Base-by-base conservation (phyloP, 1,140 invertebrate species). In the Drosophila neocordata region DNA sequence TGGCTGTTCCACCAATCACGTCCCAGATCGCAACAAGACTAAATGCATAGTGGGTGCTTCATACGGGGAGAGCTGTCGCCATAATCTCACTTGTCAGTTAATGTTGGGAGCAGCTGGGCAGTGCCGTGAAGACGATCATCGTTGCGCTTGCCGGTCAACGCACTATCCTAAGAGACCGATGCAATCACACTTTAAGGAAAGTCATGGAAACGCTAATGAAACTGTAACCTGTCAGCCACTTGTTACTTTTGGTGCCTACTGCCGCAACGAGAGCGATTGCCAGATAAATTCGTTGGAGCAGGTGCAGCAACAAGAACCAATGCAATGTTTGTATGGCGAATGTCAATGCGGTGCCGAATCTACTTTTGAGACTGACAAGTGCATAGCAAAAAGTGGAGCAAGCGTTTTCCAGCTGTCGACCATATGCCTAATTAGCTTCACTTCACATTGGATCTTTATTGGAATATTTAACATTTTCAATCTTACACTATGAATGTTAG, bases 261-360 rank as follows among this genome's bases (percentile, higher is more conserved):
- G 83, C 34, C 76, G 44, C 1, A 61, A 53, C 11, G 13, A 79
- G 6, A 35, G 20, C 20, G 83, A 87, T 22, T 87, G 83, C n/a
- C 79, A 64, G n/a, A 70, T 72, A 57, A n/a, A 80, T 18, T 31
- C 8, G 1, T 0, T 60, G 53, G 9, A 18, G 11, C 27, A 15
- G 31, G 31, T 15, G 1, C 41, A 44, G 1, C 1, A 20, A 11
- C 4, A n/a, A 12, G 0, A 18, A 27, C 6, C 56, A 4, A 79
- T 87, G 84, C 37, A 57, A 5, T 87, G 83, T 55, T 31, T 34
- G 4, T 73, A 37, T 53, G 76, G 75, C 24, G 83, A 87, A 20
- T 87, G 83, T 38, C 15, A 12, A 2, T 87, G 83, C 61, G 69
- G 56, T 7, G 20, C 22, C 0, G 22, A 38, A 4, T 60, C 73